These are phyloP conservation scores for Menura novaehollandiae DNA, from an alignment of 2,113 vertebrate genomes.

Conservation along the genomic window DNA sequence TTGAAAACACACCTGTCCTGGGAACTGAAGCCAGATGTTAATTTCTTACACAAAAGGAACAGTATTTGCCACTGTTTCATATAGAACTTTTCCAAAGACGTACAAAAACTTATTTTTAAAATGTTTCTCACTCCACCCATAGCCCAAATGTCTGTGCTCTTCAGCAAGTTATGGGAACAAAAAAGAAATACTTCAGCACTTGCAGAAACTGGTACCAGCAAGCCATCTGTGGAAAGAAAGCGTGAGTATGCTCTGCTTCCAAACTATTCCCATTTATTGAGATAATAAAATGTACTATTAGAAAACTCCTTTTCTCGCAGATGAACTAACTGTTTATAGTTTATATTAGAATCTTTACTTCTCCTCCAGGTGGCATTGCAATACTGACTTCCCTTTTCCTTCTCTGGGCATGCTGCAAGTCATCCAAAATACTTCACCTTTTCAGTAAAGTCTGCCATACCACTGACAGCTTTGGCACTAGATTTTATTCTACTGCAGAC, in stretches of 20 bases:
- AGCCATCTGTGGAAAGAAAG: conserved; percentile 94
- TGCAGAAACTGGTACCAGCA: conserved; percentile 96
- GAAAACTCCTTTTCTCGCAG: not conserved
- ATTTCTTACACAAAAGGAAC: not conserved
- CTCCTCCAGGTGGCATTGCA: conserved; percentile 29
- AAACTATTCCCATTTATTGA: not conserved
- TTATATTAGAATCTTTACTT: not conserved
- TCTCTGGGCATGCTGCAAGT: not conserved
- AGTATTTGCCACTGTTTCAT: not conserved
- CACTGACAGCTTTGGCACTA: not conserved
- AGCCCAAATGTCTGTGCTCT: conserved; percentile 96
- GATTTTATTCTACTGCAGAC: not conserved
- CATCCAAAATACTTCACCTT: not conserved
- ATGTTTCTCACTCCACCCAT: not conserved
- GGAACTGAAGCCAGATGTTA: not conserved
- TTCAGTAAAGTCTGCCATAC: not conserved
- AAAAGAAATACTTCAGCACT: conserved; percentile 97
- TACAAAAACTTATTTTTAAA: not conserved
- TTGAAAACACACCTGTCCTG: not conserved
- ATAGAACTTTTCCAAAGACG: not conserved
- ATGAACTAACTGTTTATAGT: not conserved
- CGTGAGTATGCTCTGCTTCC: conserved; percentile 81
- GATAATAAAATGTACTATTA: rapidly evolving
- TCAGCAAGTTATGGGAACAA: conserved; percentile 94
- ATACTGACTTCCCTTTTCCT: not conserved